Evolutionary conservation across 1,140 invertebrate species (phyloP).

Genomic region (Aphelinus certus): DNA sequence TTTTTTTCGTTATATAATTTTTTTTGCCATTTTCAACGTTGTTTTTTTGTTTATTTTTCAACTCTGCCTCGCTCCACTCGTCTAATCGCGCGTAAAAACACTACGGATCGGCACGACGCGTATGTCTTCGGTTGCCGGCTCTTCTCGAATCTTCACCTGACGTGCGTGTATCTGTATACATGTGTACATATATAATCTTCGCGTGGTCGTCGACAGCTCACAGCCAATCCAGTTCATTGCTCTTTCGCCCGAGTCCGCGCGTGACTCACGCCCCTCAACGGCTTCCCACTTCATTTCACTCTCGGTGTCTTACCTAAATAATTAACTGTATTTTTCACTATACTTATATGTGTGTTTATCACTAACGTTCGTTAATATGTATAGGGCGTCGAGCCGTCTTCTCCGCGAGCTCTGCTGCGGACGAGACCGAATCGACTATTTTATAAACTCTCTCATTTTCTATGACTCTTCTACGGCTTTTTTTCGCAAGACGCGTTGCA

Average conservation of each 20-base stretch:
- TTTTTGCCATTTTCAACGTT: constrained; percentile 40
- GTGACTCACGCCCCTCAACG: constrained; percentile 27
- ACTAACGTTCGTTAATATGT: constrained; percentile 41
- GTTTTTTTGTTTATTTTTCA: constrained; percentile 38
- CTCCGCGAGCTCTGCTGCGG: not conserved
- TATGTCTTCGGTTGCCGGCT: not conserved
- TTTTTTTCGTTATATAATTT: constrained; percentile 19
- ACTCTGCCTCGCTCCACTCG: constrained; percentile 30
- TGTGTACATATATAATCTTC: constrained; percentile 31
- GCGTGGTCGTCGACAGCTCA: constrained; percentile 50
- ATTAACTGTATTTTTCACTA: constrained; percentile 29
- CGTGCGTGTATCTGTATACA: not conserved
- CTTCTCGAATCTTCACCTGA: constrained; percentile 20
- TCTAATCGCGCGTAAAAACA: not conserved
- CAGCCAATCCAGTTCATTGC: constrained; percentile 53
- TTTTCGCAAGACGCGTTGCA: not conserved
- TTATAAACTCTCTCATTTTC: constrained; percentile 9
- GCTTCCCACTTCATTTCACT: constrained; percentile 39
- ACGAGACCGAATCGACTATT: not conserved
- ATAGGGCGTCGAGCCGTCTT: constrained; percentile 26
- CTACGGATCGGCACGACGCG: not conserved
- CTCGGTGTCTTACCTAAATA: constrained; percentile 39
- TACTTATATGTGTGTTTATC: constrained; percentile 28
- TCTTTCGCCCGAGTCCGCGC: constrained; percentile 44
- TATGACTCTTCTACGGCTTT: constrained; percentile 5